Conservation (phyloP, 2,797 vertebrate genomes). For the Pterois miles region DNA sequence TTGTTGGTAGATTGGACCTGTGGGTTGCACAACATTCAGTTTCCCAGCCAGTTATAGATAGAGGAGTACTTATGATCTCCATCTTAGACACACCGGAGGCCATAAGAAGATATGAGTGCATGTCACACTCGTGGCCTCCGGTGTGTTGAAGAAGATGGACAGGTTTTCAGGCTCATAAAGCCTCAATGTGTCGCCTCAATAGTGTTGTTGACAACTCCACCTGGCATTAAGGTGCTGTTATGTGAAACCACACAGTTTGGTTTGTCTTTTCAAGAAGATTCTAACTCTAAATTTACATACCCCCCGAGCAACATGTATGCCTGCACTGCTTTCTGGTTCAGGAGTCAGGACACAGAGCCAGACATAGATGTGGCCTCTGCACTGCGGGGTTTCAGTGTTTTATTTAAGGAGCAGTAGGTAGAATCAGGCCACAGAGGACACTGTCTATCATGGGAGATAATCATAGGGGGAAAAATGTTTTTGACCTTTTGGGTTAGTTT, state of each 20-base stretch:
- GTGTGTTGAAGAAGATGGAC: constrained; percentile 1
- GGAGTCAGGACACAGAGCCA: constrained; percentile 17
- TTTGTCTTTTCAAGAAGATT: constrained; percentile 5
- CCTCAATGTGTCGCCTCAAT: neutral
- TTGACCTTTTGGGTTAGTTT: neutral
- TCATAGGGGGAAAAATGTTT: neutral
- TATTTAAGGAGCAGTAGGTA: neutral
- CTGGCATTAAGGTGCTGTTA: constrained; percentile 10
- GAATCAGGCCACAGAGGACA: neutral
- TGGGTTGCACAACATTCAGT: constrained; percentile 48
- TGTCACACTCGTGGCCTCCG: constrained; percentile 30
- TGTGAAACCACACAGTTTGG: constrained; percentile 25
- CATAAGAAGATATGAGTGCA: neutral
- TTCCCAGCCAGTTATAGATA: constrained; percentile 40
- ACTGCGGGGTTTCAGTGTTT: constrained; percentile 8
- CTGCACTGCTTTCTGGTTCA: neutral
- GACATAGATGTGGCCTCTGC: neutral
- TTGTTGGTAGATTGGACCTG: constrained; percentile 53
- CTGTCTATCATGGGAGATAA: neutral
- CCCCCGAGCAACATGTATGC: constrained; percentile 4
- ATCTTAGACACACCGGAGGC: constrained; percentile 30
- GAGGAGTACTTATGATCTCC: constrained; percentile 37
- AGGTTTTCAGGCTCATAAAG: neutral
- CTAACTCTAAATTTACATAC: constrained; percentile 11
- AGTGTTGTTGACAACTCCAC: constrained; percentile 19